Conservation (phyloP, 2,888 invertebrate species). For the Oligia latruncula region DNA sequence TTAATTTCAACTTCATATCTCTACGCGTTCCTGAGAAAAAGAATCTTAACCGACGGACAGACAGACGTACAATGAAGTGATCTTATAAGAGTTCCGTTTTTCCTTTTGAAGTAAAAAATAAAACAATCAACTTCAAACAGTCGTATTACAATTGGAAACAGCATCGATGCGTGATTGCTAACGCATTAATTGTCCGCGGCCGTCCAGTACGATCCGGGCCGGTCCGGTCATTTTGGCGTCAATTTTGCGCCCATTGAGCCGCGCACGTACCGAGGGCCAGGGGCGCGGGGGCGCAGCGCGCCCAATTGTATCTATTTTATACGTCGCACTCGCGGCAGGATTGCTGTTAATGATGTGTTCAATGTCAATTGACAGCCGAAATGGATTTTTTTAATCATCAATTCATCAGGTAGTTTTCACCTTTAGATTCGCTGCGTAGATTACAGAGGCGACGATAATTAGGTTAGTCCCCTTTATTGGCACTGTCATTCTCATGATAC, state of each 20-base stretch:
- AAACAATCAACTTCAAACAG: constrained; percentile 10
- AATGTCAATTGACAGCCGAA: constrained; percentile 16
- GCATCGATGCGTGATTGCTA: constrained; percentile 47
- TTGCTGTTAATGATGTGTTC: constrained; percentile 42
- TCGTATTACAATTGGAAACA: constrained; percentile 22
- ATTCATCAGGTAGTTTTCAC: background rate
- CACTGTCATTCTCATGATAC: background rate
- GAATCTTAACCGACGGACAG: too few species aligned
- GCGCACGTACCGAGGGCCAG: constrained; percentile 3
- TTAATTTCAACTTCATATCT: too few species aligned
- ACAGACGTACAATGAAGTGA: too few species aligned
- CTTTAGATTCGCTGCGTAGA: background rate
- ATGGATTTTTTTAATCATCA: background rate
- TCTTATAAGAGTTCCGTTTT: too few species aligned
- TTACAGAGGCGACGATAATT: background rate
- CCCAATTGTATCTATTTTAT: constrained; percentile 54
- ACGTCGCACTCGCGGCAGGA: background rate
- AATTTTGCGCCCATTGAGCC: constrained; percentile 65
- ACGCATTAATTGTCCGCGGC: constrained; percentile 38
- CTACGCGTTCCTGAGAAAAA: too few species aligned
- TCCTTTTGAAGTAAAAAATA: background rate
- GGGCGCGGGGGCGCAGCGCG: background rate
- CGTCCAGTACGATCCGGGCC: constrained; percentile 28
- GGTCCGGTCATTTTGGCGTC: constrained; percentile 60
- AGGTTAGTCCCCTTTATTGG: background rate